These are phyloP conservation scores for Sebastes schlegelii DNA, from an alignment of 2,113 vertebrate species.

Conservation along the genomic window DNA sequence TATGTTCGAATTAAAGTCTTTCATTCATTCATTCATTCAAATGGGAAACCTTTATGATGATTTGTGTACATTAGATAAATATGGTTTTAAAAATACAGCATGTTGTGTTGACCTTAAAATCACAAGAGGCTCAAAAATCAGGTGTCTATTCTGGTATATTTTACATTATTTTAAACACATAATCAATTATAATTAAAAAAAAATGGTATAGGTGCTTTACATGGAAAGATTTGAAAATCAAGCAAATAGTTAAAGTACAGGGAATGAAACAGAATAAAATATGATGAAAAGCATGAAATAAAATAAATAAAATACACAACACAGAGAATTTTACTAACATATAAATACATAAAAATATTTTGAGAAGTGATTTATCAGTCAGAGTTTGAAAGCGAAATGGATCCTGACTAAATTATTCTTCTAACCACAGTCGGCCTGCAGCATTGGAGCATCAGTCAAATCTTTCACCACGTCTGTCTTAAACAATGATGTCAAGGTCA, in stretches of 20 bases:
- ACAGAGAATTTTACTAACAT: background rate
- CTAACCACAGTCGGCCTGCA: constrained; percentile 8
- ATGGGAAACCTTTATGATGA: background rate
- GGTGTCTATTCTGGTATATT: background rate
- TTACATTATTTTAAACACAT: background rate
- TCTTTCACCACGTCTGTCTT: background rate
- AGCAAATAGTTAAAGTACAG: background rate
- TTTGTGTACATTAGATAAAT: background rate
- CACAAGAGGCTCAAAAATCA: background rate
- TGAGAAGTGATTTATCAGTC: background rate
- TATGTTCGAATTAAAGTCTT: no score
- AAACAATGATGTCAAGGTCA: constrained; percentile 24
- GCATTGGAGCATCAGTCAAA: constrained; percentile 20
- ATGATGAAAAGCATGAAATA: background rate
- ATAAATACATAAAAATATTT: background rate
- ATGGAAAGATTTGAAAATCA: background rate
- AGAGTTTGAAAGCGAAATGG: constrained; percentile 32
- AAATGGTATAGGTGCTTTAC: background rate
- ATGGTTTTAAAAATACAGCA: background rate
- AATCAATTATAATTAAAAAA: background rate
- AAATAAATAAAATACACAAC: background rate
- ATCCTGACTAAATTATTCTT: constrained; percentile 19
- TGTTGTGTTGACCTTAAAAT: background rate
- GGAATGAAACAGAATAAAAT: background rate
- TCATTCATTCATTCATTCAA: no score